Conservation (phyloP, 2,888 invertebrate genomes). For the Epinotia brunnichana region DNA sequence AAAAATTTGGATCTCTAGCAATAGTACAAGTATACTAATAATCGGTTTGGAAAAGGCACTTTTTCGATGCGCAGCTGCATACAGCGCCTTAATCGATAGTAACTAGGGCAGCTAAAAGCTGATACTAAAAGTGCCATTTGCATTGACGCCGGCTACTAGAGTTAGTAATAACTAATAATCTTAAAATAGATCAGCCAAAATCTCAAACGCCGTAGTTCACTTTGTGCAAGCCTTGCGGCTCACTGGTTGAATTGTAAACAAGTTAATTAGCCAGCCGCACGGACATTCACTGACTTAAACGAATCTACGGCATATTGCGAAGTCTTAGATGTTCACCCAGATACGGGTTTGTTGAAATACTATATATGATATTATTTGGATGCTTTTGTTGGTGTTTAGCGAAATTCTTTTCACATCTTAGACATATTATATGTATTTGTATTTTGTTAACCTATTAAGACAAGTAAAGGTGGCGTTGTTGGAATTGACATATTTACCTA, state of each 20-base stretch:
- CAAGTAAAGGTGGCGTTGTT: too few relatives aligned
- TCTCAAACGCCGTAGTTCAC: slow-evolving; percentile 36
- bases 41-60: too few relatives aligned
- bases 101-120: too few relatives aligned
- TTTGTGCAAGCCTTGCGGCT: slow-evolving; percentile 41
- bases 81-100: too few relatives aligned
- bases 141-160: neutral
- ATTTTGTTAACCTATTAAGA: too few relatives aligned
- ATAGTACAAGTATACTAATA: too few relatives aligned
- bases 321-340: slow-evolving; percentile 41
- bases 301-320: slow-evolving; percentile 27
- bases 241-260: slow-evolving; percentile 41
- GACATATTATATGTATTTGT: too few relatives aligned
- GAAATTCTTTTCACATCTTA: neutral
- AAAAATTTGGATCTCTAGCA: too few relatives aligned
- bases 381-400: slow-evolving; percentile 5
- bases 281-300: slow-evolving; percentile 44
- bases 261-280: slow-evolving; percentile 40
- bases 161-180: neutral
- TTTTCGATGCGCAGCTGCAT: too few relatives aligned
- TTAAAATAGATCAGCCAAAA: slow-evolving; percentile 31
- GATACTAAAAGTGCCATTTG: neutral
- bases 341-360: slow-evolving; percentile 16
- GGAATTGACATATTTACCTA: too few relatives aligned
- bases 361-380: neutral